Evolutionary conservation across 1,140 invertebrate species (phyloP).

Genomic region (Colletes gigas): DNA sequence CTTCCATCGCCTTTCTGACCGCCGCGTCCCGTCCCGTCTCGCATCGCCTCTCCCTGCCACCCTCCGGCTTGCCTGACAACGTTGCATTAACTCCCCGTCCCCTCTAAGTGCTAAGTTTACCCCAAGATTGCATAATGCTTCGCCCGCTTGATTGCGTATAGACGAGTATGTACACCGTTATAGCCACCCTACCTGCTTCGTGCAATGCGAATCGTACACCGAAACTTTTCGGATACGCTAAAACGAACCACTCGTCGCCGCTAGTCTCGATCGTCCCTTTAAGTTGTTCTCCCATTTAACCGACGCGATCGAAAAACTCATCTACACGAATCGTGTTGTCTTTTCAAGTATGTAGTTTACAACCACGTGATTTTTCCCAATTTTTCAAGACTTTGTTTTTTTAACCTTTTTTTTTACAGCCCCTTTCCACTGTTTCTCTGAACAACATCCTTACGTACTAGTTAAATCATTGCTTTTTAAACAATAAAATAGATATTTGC

Average conservation of each 20-base stretch:
- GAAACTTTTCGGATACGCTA: background rate
- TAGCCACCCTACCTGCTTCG: background rate
- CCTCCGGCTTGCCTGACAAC: conserved; percentile 62
- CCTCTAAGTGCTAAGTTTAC: conserved; percentile 79
- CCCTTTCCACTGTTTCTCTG: too few relatives aligned
- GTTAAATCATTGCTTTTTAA: too few relatives aligned
- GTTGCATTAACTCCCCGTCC: conserved; percentile 77
- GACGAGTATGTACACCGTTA: conserved; percentile 41
- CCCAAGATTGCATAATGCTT: conserved; percentile 78
- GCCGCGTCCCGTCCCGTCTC: conserved; percentile 17
- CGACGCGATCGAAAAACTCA: too few relatives aligned
- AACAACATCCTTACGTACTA: too few relatives aligned
- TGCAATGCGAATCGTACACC: background rate
- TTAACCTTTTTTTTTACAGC: too few relatives aligned
- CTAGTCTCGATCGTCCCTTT: background rate
- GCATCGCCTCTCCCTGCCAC: background rate
- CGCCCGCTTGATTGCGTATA: conserved; percentile 56
- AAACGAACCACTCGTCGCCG: background rate
- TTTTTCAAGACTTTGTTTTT: too few relatives aligned
- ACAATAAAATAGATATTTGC: too few relatives aligned
- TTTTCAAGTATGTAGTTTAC: too few relatives aligned
- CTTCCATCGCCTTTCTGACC: conserved; percentile 56
- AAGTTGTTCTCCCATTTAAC: too few relatives aligned
- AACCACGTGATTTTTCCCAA: too few relatives aligned
- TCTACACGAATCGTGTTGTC: too few relatives aligned